These are phyloP conservation scores for Tachuris rubrigastra DNA, from an alignment of 2,113 vertebrate species.

Conservation along the genomic window DNA sequence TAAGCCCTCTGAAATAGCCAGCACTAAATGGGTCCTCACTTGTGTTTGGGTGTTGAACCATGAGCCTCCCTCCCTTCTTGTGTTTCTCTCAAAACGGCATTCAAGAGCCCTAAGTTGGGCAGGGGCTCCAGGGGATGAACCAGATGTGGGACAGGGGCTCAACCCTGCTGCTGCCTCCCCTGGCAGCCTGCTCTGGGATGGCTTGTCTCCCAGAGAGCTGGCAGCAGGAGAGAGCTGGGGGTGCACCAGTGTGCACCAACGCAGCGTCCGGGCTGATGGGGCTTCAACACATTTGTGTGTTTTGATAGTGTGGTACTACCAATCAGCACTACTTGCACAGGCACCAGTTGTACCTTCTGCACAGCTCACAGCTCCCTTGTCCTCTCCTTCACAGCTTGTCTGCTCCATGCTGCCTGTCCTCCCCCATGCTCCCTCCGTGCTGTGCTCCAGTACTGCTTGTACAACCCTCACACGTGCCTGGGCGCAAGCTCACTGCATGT, in stretches of 20 bases:
- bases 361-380: not conserved
- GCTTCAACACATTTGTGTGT: rapidly evolving
- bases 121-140: rapidly evolving
- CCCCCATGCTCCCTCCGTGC: rapidly evolving
- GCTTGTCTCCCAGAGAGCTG: not conserved
- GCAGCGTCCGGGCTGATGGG: not conserved
- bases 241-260: rapidly evolving
- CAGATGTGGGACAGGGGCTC: not conserved
- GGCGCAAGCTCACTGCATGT: not conserved
- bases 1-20: not conserved
- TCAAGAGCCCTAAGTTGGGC: not conserved
- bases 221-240: rapidly evolving
- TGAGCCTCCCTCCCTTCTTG: not conserved
- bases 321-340: rapidly evolving
- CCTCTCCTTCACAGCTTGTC: not conserved
- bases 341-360: not conserved
- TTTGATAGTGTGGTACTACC: not conserved
- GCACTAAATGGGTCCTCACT: not conserved
- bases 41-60: rapidly evolving
- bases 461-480: rapidly evolving
- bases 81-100: not conserved
- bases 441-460: not conserved
- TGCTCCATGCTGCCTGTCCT: not conserved
- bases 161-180: not conserved
- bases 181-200: not conserved